Evolutionary conservation across 2,113 vertebrate species (phyloP), one percentile per base, ranked within the genome.

Genomic region (Merops nubicus): DNA sequence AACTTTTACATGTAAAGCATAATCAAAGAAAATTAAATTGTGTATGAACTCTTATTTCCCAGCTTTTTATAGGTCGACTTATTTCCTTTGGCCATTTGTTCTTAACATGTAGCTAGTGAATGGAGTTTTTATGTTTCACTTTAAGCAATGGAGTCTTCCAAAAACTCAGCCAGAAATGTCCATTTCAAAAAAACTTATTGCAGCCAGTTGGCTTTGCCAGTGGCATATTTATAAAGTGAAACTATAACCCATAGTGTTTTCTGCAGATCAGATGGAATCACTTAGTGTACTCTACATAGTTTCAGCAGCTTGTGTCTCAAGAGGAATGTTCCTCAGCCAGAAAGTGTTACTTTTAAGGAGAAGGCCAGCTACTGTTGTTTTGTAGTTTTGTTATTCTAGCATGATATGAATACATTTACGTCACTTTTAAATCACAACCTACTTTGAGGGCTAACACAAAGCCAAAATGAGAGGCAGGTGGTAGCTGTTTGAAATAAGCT

Each of bases 221-320:
- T 95, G 95, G 97, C 97, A 96, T 93, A 96, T 97, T 97, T 97
- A 96, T 96, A 97, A 97, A 97, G 97, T 96, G 97, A 97, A 97
- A 98, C 96, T 96, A 94, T 48, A 98, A 95, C 86, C 88, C 93
- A 91, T 68, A 83, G 86, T 79, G 74, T 94, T 98, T 96, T 97
- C 95, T 92, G 50, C 74, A 75, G 91, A 91, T 98, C 98, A 98
- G 93, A 97, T 98, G 98, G 97, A 98, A 98, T 94, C 94, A 97
- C 78, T 98, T 97, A 98, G 80, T 45, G 7, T 48, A 85, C 47
- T 91, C 90, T 57, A 75, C 87, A 59, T 50, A 92, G 85, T 93
- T 98, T 97, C 91, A 92, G 85, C 87, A 91, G 76, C 59, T 43
- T 53, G 18, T 28, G 91, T 93, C 96, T 97, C 89, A 56, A 86